These are phyloP conservation scores for Bombyx huttoni DNA, from an alignment of 2,888 invertebrate species.

Conservation along the genomic window DNA sequence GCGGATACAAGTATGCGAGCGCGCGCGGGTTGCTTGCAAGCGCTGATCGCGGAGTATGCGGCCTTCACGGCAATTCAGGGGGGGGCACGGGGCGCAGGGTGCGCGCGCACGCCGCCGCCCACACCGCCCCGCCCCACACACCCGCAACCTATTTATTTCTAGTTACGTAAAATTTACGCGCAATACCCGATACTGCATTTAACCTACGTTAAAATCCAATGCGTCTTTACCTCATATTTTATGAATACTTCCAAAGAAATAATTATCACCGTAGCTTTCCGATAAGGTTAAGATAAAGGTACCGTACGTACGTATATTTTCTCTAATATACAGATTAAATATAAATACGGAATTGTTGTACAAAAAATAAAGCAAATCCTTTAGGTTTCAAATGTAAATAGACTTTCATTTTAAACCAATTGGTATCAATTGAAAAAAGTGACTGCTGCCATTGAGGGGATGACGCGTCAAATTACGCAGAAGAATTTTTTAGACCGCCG, in stretches of 20 bases:
- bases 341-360: too few species aligned
- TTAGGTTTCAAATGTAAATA: too few species aligned
- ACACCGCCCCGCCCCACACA: conserved; percentile 65
- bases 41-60: conserved; percentile 59
- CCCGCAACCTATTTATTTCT: conserved; percentile 73
- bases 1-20: conserved; percentile 29
- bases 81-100: conserved; percentile 21
- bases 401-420: too few species aligned
- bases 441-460: conserved; percentile 31
- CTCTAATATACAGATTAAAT: too few species aligned
- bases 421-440: conserved; percentile 55
- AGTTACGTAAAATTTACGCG: conserved; percentile 74
- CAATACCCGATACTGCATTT: conserved; percentile 69
- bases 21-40: conserved; percentile 59
- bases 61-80: conserved; percentile 13
- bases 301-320: too few species aligned
- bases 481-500: conserved; percentile 62
- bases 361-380: too few species aligned
- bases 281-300: too few species aligned
- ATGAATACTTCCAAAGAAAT: background rate
- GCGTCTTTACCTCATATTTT: conserved; percentile 5
- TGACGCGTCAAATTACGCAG: conserved; percentile 51
- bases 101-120: conserved; percentile 61
- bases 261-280: too few species aligned
- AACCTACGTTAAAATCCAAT: conserved; percentile 46